Evolutionary conservation across 2,797 vertebrate species (phyloP).

Genomic region (Ficedula albicollis): DNA sequence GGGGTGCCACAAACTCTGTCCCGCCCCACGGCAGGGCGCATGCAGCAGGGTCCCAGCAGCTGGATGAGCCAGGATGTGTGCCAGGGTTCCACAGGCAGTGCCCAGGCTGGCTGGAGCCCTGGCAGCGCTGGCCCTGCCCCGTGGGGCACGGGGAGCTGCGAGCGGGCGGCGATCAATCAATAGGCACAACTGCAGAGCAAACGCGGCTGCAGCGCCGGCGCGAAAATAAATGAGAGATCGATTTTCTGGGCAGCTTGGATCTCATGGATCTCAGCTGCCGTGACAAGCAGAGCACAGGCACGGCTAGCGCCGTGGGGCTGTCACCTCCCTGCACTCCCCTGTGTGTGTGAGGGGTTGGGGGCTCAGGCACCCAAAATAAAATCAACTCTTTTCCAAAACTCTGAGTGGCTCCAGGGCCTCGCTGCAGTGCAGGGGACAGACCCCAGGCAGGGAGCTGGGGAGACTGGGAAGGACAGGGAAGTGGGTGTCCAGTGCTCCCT

Average conservation of each 20-base stretch:
- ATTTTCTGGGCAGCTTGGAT: neutral
- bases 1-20: neutral
- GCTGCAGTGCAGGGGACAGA: neutral
- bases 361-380: rapidly evolving
- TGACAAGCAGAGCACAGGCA: neutral
- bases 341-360: too few relatives aligned
- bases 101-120: rapidly evolving
- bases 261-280: neutral
- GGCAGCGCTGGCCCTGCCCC: neutral
- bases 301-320: rapidly evolving
- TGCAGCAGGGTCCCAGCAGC: rapidly evolving
- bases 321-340: neutral
- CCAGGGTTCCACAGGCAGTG: rapidly evolving
- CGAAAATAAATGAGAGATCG: conserved; percentile 36
- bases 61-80: rapidly evolving
- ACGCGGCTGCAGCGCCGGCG: neutral
- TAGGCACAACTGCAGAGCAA: neutral
- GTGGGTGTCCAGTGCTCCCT: rapidly evolving
- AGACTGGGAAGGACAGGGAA: neutral
- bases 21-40: neutral
- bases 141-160: rapidly evolving
- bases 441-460: neutral
- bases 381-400: neutral
- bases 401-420: neutral
- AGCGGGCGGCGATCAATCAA: rapidly evolving